These are phyloP conservation scores for Leptopilina syphax DNA, from an alignment of 2,888 invertebrate species.

Conservation along the genomic window DNA sequence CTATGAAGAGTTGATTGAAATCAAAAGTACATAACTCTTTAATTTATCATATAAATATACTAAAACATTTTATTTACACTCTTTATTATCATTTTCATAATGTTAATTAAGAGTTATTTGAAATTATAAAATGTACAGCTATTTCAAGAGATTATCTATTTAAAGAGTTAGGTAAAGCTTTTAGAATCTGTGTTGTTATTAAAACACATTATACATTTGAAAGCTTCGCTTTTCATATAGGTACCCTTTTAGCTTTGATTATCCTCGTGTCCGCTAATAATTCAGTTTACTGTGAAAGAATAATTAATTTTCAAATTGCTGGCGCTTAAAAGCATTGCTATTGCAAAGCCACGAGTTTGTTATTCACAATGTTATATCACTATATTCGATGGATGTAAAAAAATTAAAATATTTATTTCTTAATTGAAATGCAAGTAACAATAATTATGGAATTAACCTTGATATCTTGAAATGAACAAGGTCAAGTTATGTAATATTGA, in stretches of 20 bases:
- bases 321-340: slow-evolving; percentile 26
- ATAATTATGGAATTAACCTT: no score
- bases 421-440: no score
- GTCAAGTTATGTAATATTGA: no score
- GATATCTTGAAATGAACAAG: no score
- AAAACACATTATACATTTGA: not conserved
- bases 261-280: slow-evolving; percentile 4
- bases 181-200: not conserved
- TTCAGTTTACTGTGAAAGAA: slow-evolving; percentile 1
- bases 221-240: slow-evolving; percentile 2
- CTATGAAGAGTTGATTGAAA: no score
- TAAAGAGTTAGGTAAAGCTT: not conserved
- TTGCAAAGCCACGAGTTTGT: not conserved
- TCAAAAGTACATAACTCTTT: no score
- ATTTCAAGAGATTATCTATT: slow-evolving; percentile 12
- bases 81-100: no score
- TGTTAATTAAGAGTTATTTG: no score
- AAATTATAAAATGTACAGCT: no score
- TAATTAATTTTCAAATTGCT: slow-evolving; percentile 30
- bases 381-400: not conserved
- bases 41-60: no score
- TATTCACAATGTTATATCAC: not conserved
- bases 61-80: no score
- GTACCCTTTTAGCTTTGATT: slow-evolving; percentile 30
- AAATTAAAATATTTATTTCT: not conserved